phyloP scores from a whole-genome alignment of 2,113 vertebrate genomes.

The Accipiter virgatus region DNA sequence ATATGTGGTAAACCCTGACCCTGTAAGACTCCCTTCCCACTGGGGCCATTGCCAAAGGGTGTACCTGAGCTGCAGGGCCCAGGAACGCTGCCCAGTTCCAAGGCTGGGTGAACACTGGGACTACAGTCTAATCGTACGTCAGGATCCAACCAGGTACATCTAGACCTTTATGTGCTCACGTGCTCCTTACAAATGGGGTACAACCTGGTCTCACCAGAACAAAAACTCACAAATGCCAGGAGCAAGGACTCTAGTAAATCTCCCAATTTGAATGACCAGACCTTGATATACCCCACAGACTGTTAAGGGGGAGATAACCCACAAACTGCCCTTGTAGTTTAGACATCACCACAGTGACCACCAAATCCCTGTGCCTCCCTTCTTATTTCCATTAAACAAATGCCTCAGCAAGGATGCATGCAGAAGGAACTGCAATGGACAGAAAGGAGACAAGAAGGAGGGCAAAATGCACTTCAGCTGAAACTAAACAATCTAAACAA shows the following conservation, averaged over 20 bases:
- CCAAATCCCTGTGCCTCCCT: not conserved
- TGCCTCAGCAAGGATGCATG: not conserved
- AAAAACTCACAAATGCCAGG: not conserved
- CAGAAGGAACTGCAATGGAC: not conserved
- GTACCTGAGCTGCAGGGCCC: not conserved
- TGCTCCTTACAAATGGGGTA: not conserved
- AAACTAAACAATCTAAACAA: not conserved
- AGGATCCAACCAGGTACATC: not conserved
- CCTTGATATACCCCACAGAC: not conserved
- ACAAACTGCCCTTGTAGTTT: not conserved
- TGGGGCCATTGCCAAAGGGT: not conserved
- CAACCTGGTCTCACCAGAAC: not conserved
- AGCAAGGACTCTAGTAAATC: not conserved
- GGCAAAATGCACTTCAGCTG: not conserved
- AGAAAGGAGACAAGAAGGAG: not conserved
- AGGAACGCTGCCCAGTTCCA: not conserved
- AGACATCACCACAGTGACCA: not conserved
- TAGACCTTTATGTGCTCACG: not conserved
- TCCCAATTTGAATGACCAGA: not conserved
- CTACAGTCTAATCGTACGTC: fast-evolving
- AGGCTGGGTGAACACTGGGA: not conserved
- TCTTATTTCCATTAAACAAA: not conserved
- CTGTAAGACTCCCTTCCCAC: not conserved
- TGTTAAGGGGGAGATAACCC: not conserved
- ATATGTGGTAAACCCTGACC: not conserved